Evolutionary conservation across 2,113 vertebrate genomes (phyloP).

Genomic region (Ameiurus melas): DNA sequence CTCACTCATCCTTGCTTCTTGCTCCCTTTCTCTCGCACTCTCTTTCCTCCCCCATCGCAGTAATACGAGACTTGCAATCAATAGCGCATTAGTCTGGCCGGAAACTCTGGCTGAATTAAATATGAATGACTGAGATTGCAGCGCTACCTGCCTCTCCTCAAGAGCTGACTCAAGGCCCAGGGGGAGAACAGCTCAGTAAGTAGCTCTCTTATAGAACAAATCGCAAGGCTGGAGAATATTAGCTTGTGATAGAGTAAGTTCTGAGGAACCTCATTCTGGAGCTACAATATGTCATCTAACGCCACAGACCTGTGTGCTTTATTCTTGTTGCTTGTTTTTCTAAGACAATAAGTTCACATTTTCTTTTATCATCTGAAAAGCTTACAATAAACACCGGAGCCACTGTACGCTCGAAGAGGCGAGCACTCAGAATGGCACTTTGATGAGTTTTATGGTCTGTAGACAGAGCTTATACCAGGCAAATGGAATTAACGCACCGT

Average conservation of each 20-base stretch:
- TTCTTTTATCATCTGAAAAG: background rate
- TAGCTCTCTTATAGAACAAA: constrained; percentile 58
- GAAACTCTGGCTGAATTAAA: constrained; percentile 79
- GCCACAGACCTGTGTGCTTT: background rate
- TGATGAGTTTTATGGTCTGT: constrained; percentile 46
- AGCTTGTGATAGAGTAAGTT: constrained; percentile 6
- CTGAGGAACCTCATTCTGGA: background rate
- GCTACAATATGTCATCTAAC: background rate
- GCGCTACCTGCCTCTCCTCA: constrained; percentile 74
- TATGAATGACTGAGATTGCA: constrained; percentile 81
- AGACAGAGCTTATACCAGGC: constrained; percentile 53
- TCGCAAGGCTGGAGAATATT: constrained; percentile 28
- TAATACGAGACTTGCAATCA: constrained; percentile 80
- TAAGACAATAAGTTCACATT: background rate
- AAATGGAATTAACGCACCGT: constrained; percentile 64
- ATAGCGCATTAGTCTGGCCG: constrained; percentile 80
- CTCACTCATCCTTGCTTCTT: constrained; percentile 1
- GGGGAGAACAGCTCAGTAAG: constrained; percentile 60
- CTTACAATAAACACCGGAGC: background rate
- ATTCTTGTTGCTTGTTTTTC: background rate
- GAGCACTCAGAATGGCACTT: constrained; percentile 15
- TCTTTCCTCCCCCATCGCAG: constrained; percentile 59
- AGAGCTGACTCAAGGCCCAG: constrained; percentile 65
- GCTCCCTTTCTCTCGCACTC: constrained; percentile 26
- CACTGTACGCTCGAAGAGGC: background rate